phyloP scores from a whole-genome alignment of 2,797 vertebrate species.

The Phrynocephalus guinanensis region DNA sequence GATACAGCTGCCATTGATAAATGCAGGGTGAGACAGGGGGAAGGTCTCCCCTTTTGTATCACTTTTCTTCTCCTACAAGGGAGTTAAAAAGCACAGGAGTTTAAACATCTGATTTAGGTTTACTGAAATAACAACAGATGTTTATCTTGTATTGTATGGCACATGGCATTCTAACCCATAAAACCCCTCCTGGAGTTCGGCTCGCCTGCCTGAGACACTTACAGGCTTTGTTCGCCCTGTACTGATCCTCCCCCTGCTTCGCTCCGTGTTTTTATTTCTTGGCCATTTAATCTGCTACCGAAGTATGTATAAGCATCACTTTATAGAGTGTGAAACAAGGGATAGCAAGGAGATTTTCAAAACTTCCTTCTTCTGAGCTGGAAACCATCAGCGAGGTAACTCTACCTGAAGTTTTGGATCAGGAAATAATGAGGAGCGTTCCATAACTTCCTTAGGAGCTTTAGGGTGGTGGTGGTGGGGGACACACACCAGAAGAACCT shows the following conservation, averaged over 20 bases:
- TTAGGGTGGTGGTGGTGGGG: not conserved
- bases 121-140: slow-evolving; percentile 88
- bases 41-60: slow-evolving; percentile 41
- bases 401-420: slow-evolving; percentile 57
- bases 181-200: slow-evolving; percentile 78
- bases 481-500: too few relatives aligned
- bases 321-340: slow-evolving; percentile 69
- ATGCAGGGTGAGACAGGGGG: not conserved
- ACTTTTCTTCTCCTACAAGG: slow-evolving; percentile 57
- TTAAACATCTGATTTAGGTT: slow-evolving; percentile 85
- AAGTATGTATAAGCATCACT: slow-evolving; percentile 65
- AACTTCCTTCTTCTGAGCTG: slow-evolving; percentile 66
- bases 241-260: not conserved
- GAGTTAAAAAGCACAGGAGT: slow-evolving; percentile 62
- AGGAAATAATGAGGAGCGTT: slow-evolving; percentile 46
- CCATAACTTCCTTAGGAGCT: slow-evolving; percentile 2
- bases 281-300: slow-evolving; percentile 71
- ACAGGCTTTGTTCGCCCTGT: slow-evolving; percentile 65
- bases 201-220: slow-evolving; percentile 64
- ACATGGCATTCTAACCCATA: slow-evolving; percentile 84
- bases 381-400: slow-evolving; percentile 26
- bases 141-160: slow-evolving; percentile 90
- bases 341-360: slow-evolving; percentile 67
- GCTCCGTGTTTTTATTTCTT: slow-evolving; percentile 68
- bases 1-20: slow-evolving; percentile 41